Base-by-base conservation (phyloP, 2,888 invertebrate genomes). In the Caenorhabditis becei region DNA sequence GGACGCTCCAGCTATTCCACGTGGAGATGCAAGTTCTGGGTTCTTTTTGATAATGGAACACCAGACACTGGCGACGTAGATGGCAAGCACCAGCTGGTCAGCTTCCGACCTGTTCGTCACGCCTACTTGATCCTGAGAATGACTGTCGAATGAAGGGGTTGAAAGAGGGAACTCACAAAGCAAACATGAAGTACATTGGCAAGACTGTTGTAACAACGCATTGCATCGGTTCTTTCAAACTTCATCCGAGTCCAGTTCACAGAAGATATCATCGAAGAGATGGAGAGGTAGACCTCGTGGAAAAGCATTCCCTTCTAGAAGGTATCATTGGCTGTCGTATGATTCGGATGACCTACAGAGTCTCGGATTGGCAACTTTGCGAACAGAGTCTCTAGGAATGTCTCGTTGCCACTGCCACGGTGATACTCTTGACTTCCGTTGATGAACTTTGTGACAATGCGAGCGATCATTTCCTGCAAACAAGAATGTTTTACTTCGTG, bases 261-360 rank as follows among this genome's bases (percentile, higher is more conserved):
- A 11, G 44, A 54, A 2, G 41, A 16, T 10, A 72, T 56, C 63
- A 72, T 72, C n/a, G 71, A 63, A 18, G 63, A 62, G 24, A 72
- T 47, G 7, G 71, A 37, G 1, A 72, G 44, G 24, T 72, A 72
- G 8, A 63, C 63, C 26, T 72, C 47, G 18, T 72, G 71, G 47
- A 56, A 72, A 11, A 56, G 54, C 71, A 72, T 72, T 32, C 71
- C 71, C 35, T 41, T 63, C 71, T 72, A n/a, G n/a, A n/a, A n/a
- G n/a, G 56, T 32, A 71, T 58, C 7, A 14, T 11, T 69, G 0
- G 7, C 11, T 49, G 1, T 20, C 20, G 44, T 0, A 49, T 8
- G 16, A 10, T 1, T 7, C 20, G 23, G 14, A 24, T 3, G 23
- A 53, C 61, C 53, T 51, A 72, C 71, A 5, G 41, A 28, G 47